Evolutionary conservation across 2,888 invertebrate species (phyloP).

Genomic region (Acronicta alni): DNA sequence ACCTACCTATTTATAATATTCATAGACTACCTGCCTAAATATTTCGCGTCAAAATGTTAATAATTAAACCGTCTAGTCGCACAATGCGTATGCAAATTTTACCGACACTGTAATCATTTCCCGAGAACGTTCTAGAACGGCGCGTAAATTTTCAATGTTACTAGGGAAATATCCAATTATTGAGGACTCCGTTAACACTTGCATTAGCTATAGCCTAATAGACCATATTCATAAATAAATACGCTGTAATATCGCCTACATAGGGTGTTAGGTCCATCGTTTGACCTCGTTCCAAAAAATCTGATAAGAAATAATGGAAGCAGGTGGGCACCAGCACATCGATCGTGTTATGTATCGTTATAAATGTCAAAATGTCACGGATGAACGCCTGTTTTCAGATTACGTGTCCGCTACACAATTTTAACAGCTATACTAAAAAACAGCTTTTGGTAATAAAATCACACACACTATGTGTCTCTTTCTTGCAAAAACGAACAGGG

Average conservation of each 20-base stretch:
- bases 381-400: constrained; percentile 54
- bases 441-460: constrained; percentile 37
- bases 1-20: background rate
- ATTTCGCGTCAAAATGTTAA: background rate
- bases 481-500: constrained; percentile 45
- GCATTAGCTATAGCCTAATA: constrained; percentile 22
- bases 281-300: constrained; percentile 78
- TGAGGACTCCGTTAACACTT: constrained; percentile 49
- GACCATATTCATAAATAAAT: constrained; percentile 58
- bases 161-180: constrained; percentile 19
- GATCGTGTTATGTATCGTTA: constrained; percentile 63
- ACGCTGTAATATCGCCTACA: constrained; percentile 21
- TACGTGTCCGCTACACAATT: constrained; percentile 34
- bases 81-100: constrained; percentile 3
- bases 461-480: constrained; percentile 32
- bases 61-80: background rate
- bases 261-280: constrained; percentile 54
- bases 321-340: constrained; percentile 69
- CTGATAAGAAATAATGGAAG: constrained; percentile 80
- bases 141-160: constrained; percentile 17
- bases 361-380: constrained; percentile 67
- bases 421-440: constrained; percentile 43
- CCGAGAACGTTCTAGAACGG: constrained; percentile 17
- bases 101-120: background rate
- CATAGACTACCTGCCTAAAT: background rate